Evolutionary conservation across 2,113 vertebrate genomes (phyloP).

Genomic region (Elephas maximus): DNA sequence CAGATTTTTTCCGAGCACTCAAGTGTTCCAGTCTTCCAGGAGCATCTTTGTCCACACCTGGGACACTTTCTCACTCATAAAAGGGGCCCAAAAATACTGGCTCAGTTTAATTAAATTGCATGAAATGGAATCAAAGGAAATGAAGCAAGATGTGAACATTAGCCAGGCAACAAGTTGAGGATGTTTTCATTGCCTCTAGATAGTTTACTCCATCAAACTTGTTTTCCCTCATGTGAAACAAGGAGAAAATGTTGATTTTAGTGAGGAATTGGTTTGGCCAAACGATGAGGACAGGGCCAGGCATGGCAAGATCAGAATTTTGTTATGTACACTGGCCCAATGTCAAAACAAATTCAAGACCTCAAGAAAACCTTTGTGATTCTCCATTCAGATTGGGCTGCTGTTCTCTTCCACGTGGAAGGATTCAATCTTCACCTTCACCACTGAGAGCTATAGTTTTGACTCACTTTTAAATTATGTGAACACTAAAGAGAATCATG

Average conservation of each 20-base stretch:
- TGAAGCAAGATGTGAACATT: accelerated
- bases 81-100: not conserved
- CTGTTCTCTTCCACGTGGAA: accelerated
- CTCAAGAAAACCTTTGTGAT: not conserved
- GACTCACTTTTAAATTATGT: not conserved
- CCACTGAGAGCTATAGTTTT: not conserved
- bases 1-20: accelerated
- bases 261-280: not conserved
- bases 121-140: not conserved
- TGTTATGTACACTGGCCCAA: accelerated
- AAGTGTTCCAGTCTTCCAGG: not conserved
- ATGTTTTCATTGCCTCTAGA: accelerated
- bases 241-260: not conserved
- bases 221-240: not conserved
- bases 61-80: not conserved
- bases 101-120: not conserved
- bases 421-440: accelerated
- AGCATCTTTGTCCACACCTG: not conserved
- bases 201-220: accelerated
- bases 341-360: not conserved
- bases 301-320: not conserved
- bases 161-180: accelerated
- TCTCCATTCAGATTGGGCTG: accelerated
- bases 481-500: not conserved
- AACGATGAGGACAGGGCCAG: not conserved